phyloP scores from a whole-genome alignment of 1,140 invertebrate species.

The Drosophila pectinifera region DNA sequence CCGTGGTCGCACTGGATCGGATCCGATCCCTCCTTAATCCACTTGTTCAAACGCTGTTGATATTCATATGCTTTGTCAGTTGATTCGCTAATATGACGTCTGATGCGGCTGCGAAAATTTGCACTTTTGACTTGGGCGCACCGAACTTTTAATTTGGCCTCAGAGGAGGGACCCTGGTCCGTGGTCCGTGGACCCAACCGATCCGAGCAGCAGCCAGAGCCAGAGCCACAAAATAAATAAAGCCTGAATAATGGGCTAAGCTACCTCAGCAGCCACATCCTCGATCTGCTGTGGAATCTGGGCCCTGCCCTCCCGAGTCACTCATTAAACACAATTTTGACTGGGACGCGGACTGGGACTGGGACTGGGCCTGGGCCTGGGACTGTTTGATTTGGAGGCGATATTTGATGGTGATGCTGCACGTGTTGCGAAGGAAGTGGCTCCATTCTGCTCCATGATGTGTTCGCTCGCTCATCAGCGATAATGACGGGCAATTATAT shows the following conservation, averaged over 20 bases:
- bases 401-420: slow-evolving; percentile 68
- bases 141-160: slow-evolving; percentile 75
- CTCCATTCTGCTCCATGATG: slow-evolving; percentile 41
- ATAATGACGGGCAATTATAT: slow-evolving; percentile 80
- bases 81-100: slow-evolving; percentile 84
- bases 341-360: slow-evolving; percentile 26
- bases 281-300: slow-evolving; percentile 6
- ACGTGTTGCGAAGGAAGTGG: slow-evolving; percentile 63
- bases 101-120: slow-evolving; percentile 82
- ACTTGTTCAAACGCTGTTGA: slow-evolving; percentile 83
- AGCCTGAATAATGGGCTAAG: slow-evolving; percentile 81
- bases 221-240: slow-evolving; percentile 74
- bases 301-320: slow-evolving; percentile 63
- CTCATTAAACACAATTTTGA: slow-evolving; percentile 81
- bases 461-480: slow-evolving; percentile 76
- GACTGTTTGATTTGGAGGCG: slow-evolving; percentile 72
- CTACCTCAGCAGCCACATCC: slow-evolving; percentile 58
- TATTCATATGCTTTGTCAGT: slow-evolving; percentile 84
- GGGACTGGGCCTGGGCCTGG: slow-evolving; percentile 18
- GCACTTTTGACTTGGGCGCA: slow-evolving; percentile 77
- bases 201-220: background rate
- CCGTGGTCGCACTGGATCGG: slow-evolving; percentile 17
- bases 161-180: background rate
- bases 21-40: slow-evolving; percentile 62
- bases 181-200: no score